Evolutionary conservation across 2,888 invertebrate genomes (phyloP).

Genomic region (Parnassius glacialis): DNA sequence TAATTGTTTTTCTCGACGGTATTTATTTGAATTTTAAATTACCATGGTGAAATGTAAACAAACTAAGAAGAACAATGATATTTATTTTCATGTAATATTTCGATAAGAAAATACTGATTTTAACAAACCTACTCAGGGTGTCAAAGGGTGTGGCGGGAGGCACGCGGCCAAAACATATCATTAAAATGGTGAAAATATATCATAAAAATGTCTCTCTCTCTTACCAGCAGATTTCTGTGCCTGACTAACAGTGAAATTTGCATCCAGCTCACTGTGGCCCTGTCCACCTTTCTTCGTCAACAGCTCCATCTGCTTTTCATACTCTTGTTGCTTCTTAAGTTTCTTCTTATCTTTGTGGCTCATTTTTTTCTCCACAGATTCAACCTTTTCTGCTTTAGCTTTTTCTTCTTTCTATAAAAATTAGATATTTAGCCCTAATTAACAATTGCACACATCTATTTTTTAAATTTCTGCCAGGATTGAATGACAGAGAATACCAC

Average conservation of each 20-base stretch:
- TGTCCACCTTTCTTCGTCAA: constrained; percentile 93
- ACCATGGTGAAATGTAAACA: too few species aligned
- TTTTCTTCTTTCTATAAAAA: constrained; percentile 42
- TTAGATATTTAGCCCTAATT: not conserved
- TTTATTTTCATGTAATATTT: too few species aligned
- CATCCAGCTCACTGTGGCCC: constrained; percentile 93
- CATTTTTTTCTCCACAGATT: constrained; percentile 85
- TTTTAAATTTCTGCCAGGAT: too few species aligned
- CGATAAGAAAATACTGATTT: too few species aligned
- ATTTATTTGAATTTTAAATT: too few species aligned
- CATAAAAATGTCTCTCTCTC: constrained; percentile 18
- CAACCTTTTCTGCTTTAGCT: constrained; percentile 46
- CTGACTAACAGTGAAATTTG: constrained; percentile 97
- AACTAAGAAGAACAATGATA: too few species aligned
- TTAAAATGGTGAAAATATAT: not conserved
- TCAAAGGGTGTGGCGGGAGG: too few species aligned
- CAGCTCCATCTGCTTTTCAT: constrained; percentile 92
- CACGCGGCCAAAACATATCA: too few species aligned
- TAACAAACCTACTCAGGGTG: too few species aligned
- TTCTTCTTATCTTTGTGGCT: constrained; percentile 96
- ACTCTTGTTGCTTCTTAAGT: constrained; percentile 92
- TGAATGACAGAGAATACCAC: too few species aligned
- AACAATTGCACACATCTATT: too few species aligned
- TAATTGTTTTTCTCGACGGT: too few species aligned
- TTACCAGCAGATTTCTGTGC: constrained; percentile 85